Percentiles rank a stretch among this genome's conserved stretches.
Conservation (phyloP, 2,888 invertebrate species). For the Catocala sponsa region DNA sequence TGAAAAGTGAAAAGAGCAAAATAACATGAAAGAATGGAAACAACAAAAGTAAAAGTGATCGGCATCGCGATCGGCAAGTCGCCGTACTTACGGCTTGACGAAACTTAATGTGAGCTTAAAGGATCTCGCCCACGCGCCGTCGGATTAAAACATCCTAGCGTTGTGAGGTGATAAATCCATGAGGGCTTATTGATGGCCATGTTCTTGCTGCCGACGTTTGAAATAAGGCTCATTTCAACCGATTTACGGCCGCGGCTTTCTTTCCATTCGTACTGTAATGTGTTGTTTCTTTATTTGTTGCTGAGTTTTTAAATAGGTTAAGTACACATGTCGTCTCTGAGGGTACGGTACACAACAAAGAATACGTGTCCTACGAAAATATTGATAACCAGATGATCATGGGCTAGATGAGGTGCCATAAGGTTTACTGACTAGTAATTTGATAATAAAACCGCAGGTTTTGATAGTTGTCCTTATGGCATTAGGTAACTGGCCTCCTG, state of each 20-base stretch:
- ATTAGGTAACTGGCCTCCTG: too few relatives aligned
- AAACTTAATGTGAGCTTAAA: slow-evolving; percentile 50
- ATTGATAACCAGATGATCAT: too few relatives aligned
- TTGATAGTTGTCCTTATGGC: too few relatives aligned
- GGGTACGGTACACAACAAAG: background rate
- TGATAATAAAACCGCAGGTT: too few relatives aligned
- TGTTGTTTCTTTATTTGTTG: slow-evolving; percentile 27
- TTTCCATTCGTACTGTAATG: slow-evolving; percentile 32
- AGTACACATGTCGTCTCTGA: slow-evolving; percentile 27
- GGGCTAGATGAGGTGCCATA: too few relatives aligned
- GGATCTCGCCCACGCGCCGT: slow-evolving; percentile 50
- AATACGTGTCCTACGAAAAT: too few relatives aligned
- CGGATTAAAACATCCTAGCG: slow-evolving; percentile 61
- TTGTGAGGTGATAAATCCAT: slow-evolving; percentile 58
- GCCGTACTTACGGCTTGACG: slow-evolving; percentile 38
- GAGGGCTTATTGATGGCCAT: slow-evolving; percentile 56
- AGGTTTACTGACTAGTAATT: too few relatives aligned
- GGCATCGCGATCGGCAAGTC: slow-evolving; percentile 21
- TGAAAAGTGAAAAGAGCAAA: slow-evolving; percentile 7
- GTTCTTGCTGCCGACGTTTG: slow-evolving; percentile 55
- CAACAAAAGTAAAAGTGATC: slow-evolving; percentile 15
- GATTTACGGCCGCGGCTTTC: slow-evolving; percentile 48
- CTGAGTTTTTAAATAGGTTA: slow-evolving; percentile 37
- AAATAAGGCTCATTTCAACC: slow-evolving; percentile 52
- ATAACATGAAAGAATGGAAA: background rate